A percentile compares a stretch with the other conserved stretches of the same genome.
Evolutionary conservation across 2,888 invertebrate species (phyloP).

Genomic region (Leptinotarsa tumamoca): DNA sequence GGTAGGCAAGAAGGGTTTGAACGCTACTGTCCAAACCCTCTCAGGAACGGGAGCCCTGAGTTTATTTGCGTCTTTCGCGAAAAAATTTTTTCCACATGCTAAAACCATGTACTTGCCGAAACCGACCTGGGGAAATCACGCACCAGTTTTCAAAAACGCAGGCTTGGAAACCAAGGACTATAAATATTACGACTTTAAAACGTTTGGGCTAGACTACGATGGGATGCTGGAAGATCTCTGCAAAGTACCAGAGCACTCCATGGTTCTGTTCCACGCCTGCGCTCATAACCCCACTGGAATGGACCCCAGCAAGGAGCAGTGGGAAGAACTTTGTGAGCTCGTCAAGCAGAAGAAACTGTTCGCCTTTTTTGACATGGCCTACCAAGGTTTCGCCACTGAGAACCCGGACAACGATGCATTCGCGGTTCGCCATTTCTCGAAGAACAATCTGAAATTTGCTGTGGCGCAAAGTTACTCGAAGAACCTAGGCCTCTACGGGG

Average conservation of each 20-base stretch:
- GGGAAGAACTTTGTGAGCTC: slow-evolving; percentile 73
- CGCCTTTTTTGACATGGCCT: slow-evolving; percentile 78
- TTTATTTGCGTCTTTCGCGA: slow-evolving; percentile 73
- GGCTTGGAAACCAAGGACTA: slow-evolving; percentile 71
- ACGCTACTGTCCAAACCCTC: slow-evolving; percentile 67
- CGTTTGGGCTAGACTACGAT: slow-evolving; percentile 75
- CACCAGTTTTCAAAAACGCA: slow-evolving; percentile 73
- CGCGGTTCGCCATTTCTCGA: slow-evolving; percentile 70
- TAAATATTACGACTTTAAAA: slow-evolving; percentile 75
- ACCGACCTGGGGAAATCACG: slow-evolving; percentile 80
- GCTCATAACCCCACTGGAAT: slow-evolving; percentile 79
- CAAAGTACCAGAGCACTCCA: slow-evolving; percentile 73
- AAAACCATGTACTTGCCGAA: slow-evolving; percentile 73
- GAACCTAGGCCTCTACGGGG: slow-evolving; percentile 79
- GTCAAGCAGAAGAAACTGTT: slow-evolving; percentile 70
- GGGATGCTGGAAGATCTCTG: slow-evolving; percentile 74
- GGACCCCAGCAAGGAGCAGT: slow-evolving; percentile 72
- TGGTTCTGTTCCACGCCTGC: slow-evolving; percentile 75
- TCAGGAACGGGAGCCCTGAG: slow-evolving; percentile 77
- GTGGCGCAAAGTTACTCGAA: slow-evolving; percentile 73
- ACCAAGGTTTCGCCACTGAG: slow-evolving; percentile 74
- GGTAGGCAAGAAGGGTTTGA: slow-evolving; percentile 65
- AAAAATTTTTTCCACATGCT: slow-evolving; percentile 68
- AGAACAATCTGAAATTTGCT: slow-evolving; percentile 71
- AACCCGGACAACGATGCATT: slow-evolving; percentile 72